Base-by-base conservation (phyloP, 2,888 invertebrate species). In the Aleiodes alternator region DNA sequence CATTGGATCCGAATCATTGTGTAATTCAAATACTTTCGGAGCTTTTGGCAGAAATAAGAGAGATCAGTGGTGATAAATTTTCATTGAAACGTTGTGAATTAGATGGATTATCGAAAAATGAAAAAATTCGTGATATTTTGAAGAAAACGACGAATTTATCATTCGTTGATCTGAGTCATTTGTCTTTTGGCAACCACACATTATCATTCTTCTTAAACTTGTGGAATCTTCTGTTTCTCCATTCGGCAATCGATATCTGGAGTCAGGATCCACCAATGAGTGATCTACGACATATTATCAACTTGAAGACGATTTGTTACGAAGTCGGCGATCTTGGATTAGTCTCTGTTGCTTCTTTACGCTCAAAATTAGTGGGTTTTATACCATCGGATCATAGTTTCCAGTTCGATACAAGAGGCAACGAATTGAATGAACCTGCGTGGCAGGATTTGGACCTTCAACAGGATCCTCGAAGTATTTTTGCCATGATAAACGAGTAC, bases 151-250 rank as follows among this genome's bases (percentile, higher is more conserved):
- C 78, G 6, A 77, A 79, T 61, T 75, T 90, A 4, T 80, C 80
- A 9, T 80, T 34, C 14, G 78, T 89, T 50, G 88, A 90, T 76
- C 77, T 89, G 4, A 84, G 86, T 48, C 84, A 87, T 76, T 80
- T 90, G 16, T 85, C 87, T 0, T 84, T 84, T 29, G 89, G 88
- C 3, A 82, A 88, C 59, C 87, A 90, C 31, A 89, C 88, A 0
- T 79, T 89, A 4, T 81, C 86, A 1, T 90, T 90, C 75, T 87
- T 89, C 53, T 43, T 87, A 8, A 90, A 90, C 75, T 78, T 88
- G 2, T 86, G 88, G 84, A 90, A 90, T 81, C 80, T 90, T 12
- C 80, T 90, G 81, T 87, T 89, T 76, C 76, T 90, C 23, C 90
- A 90, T 72, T 80, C 87, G 2, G 77, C 83, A 4, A 50, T 90